phyloP scores from a whole-genome alignment of 2,797 vertebrate genomes.

The Mareca strepera region DNA sequence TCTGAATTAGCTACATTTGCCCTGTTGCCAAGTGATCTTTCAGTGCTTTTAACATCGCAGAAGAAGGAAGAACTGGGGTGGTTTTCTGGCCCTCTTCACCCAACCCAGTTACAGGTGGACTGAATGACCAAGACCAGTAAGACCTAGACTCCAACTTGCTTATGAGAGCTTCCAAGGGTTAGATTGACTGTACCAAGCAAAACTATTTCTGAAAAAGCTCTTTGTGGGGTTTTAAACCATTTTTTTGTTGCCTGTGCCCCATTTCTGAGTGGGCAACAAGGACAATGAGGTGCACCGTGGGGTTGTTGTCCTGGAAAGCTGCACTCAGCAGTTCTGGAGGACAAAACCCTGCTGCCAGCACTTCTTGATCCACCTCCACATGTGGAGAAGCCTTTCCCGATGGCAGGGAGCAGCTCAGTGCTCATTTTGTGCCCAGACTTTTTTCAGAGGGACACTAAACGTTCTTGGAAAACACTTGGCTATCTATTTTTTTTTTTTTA shows the following conservation, averaged over 20 bases:
- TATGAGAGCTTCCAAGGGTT: neutral
- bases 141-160: neutral
- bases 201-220: neutral
- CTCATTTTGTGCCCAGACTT: neutral
- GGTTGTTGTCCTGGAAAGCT: neutral
- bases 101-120: neutral
- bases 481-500: neutral
- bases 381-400: neutral
- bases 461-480: neutral
- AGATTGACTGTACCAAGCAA: neutral
- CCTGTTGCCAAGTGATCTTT: neutral
- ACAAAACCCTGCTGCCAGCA: neutral
- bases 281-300: neutral
- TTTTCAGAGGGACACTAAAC: neutral
- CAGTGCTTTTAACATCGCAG: neutral
- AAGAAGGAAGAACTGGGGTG: neutral
- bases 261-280: neutral
- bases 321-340: neutral
- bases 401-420: neutral
- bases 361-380: neutral
- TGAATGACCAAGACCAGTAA: neutral
- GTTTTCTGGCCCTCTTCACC: neutral
- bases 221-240: neutral
- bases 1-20: neutral
- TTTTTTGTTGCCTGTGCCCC: fast-evolving